Evolutionary conservation across 2,888 invertebrate genomes (phyloP).

Genomic region (Nasonovia ribisnigri): DNA sequence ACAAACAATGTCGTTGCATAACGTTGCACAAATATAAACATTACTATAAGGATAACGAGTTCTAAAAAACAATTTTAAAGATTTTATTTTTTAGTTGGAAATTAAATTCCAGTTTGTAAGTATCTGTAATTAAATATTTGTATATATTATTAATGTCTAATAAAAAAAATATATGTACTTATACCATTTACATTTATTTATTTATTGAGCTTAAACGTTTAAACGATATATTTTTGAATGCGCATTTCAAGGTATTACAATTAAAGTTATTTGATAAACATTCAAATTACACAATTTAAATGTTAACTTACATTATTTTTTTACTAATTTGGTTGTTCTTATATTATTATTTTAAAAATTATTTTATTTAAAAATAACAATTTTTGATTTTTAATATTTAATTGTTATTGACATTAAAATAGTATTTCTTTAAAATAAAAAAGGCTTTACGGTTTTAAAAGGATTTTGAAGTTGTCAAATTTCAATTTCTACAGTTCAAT

Average conservation of each 20-base stretch:
- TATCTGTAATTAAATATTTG: not conserved
- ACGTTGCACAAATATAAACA: not conserved
- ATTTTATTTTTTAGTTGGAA: conserved; percentile 16
- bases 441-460: not conserved
- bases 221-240: not conserved
- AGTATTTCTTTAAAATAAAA: not conserved
- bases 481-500: conserved; percentile 22
- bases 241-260: not conserved
- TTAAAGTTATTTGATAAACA: not conserved
- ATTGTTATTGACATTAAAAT: not conserved
- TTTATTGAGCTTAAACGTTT: not conserved
- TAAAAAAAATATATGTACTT: not conserved
- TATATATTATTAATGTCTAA: not conserved
- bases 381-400: not conserved
- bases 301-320: not conserved
- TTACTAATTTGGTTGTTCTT: not conserved
- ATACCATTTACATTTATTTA: not conserved
- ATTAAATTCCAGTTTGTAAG: not conserved
- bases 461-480: not conserved
- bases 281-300: not conserved
- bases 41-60: conserved; percentile 40
- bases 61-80: not conserved
- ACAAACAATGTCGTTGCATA: conserved; percentile 34
- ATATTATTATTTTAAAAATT: not conserved
- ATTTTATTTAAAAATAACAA: not conserved